Conservation (phyloP, 2,113 vertebrate genomes). For the Notothenia rossii region DNA sequence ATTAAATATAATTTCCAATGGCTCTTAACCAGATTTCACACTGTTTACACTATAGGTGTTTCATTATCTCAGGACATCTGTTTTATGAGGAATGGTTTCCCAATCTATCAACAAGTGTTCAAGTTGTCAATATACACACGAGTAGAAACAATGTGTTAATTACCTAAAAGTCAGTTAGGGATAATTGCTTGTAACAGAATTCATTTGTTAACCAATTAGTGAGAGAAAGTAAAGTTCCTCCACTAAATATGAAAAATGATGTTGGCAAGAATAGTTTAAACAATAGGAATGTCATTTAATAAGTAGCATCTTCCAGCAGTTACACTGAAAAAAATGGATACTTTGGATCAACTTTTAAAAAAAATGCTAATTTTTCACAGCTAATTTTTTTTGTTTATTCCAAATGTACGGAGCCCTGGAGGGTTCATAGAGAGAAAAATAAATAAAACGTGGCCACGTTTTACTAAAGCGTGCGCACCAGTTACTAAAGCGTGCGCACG, state of each 20-base stretch:
- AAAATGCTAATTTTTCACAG: no score
- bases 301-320: no score
- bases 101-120: not conserved
- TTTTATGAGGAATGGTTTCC: not conserved
- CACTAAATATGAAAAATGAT: not conserved
- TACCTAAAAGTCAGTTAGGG: constrained; percentile 13
- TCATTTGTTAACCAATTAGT: constrained; percentile 37
- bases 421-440: no score
- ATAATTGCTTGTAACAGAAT: constrained; percentile 30
- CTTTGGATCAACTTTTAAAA: no score
- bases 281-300: not conserved
- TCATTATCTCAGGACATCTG: not conserved
- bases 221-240: not conserved
- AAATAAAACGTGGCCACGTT: no score
- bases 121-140: not conserved
- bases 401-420: no score
- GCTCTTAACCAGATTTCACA: not conserved
- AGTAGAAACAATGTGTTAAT: constrained; percentile 35
- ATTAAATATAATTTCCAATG: not conserved
- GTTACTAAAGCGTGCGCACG: no score
- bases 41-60: not conserved
- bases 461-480: no score
- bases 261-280: not conserved
- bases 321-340: no score
- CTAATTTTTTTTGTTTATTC: no score